phyloP scores from a whole-genome alignment of 1,140 invertebrate species.

The Platyscapa corneri region DNA sequence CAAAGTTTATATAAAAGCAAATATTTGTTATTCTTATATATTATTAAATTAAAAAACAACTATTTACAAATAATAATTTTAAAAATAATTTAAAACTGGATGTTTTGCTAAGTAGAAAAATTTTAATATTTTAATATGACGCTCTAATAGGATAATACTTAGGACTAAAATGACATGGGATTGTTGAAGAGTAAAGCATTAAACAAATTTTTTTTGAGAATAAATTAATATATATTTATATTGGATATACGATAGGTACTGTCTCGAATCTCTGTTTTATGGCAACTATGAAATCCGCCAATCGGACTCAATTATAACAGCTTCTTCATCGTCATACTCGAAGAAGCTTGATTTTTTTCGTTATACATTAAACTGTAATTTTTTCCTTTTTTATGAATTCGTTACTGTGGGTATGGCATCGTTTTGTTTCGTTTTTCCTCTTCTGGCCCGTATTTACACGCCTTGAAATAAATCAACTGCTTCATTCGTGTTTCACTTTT shows the following conservation, averaged over 20 bases:
- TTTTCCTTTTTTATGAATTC: constrained; percentile 45
- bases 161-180: background rate
- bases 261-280: constrained; percentile 68
- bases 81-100: background rate
- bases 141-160: background rate
- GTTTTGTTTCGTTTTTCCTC: constrained; percentile 29
- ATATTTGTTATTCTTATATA: too few species aligned
- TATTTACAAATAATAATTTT: too few species aligned
- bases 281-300: constrained; percentile 60
- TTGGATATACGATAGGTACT: constrained; percentile 74
- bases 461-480: constrained; percentile 55
- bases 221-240: constrained; percentile 75
- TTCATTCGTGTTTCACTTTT: constrained; percentile 33
- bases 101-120: background rate
- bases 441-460: constrained; percentile 64
- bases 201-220: constrained; percentile 68
- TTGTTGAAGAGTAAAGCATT: background rate
- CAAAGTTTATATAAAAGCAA: too few species aligned
- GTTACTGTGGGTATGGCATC: constrained; percentile 50
- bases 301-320: constrained; percentile 49
- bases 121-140: background rate
- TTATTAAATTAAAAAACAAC: too few species aligned
- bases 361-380: constrained; percentile 48
- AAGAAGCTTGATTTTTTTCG: constrained; percentile 44
- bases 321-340: constrained; percentile 53